A percentile compares a stretch with the other conserved stretches of the same genome.
Conservation (phyloP, 2,888 invertebrate genomes). For the Oligia latruncula region DNA sequence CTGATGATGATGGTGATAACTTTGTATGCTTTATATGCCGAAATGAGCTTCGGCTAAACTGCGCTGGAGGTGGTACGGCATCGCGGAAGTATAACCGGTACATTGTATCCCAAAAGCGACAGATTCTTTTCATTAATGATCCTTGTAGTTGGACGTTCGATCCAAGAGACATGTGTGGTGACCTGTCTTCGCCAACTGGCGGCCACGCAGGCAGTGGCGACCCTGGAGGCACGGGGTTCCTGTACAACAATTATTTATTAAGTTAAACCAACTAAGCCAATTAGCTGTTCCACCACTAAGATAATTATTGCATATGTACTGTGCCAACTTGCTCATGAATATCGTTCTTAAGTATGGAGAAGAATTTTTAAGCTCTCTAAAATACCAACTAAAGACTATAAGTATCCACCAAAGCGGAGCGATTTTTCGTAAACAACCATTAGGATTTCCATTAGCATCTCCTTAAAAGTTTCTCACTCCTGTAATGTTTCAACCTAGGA, state of each 20-base stretch:
- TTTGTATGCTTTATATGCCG: not conserved
- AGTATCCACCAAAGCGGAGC: too few relatives aligned
- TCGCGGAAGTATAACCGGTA: constrained; percentile 27
- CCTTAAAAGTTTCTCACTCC: too few relatives aligned
- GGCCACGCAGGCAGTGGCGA: constrained; percentile 67
- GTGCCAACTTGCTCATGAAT: not conserved
- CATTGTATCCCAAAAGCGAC: constrained; percentile 26
- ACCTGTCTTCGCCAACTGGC: constrained; percentile 52
- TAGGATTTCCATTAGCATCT: too few relatives aligned
- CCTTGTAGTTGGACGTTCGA: not conserved
- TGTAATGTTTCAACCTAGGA: too few relatives aligned
- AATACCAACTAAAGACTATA: too few relatives aligned
- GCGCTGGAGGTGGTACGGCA: constrained; percentile 11
- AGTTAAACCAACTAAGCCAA: not conserved
- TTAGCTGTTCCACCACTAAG: not conserved
- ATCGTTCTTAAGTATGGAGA: too few relatives aligned
- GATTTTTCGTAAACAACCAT: too few relatives aligned
- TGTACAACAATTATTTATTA: constrained; percentile 7
- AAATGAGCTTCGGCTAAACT: not conserved
- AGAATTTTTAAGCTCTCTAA: too few relatives aligned
- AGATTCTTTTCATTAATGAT: not conserved
- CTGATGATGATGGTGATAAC: not conserved
- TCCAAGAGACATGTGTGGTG: constrained; percentile 51
- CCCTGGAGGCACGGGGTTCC: constrained; percentile 20
- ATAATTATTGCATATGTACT: not conserved